These are phyloP conservation scores for Agriopis leucophaearia DNA, from an alignment of 2,888 invertebrate genomes.

Conservation along the genomic window DNA sequence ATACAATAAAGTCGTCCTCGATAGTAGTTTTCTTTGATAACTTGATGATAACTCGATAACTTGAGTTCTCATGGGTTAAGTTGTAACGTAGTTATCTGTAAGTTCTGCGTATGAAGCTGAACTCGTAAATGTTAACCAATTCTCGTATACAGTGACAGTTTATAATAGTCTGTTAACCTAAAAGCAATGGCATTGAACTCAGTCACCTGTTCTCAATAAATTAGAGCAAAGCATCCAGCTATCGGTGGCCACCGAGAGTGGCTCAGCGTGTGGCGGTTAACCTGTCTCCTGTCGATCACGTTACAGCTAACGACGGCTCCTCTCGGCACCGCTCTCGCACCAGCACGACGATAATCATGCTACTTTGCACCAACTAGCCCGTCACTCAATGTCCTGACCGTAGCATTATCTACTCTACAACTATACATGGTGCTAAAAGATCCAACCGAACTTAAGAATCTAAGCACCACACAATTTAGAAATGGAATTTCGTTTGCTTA, in stretches of 20 bases:
- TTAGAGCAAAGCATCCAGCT: conserved; percentile 8
- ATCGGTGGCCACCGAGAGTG: conserved; percentile 7
- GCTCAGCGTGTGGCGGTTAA: conserved; percentile 53
- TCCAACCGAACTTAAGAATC: conserved; percentile 25
- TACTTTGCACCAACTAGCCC: conserved; percentile 63
- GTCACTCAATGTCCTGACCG: conserved; percentile 61
- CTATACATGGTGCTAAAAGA: conserved; percentile 37
- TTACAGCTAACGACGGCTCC: conserved; percentile 66
- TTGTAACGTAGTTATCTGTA: no score
- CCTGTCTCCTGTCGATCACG: conserved; percentile 65
- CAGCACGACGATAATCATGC: conserved; percentile 61
- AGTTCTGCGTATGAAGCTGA: no score
- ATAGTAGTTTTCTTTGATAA: no score
- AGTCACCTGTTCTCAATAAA: no score
- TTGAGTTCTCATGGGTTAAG: no score
- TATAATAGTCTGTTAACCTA: no score
- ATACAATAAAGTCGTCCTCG: no score
- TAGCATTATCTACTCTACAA: conserved; percentile 47
- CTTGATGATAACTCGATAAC: no score
- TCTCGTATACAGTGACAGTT: no score
- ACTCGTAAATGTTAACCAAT: no score
- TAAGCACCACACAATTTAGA: conserved; percentile 34
- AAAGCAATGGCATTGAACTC: no score
- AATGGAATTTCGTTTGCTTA: conserved; percentile 35
- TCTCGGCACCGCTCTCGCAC: conserved; percentile 64